phyloP scores from a whole-genome alignment of 2,888 invertebrate species.

The Xanthia togata region DNA sequence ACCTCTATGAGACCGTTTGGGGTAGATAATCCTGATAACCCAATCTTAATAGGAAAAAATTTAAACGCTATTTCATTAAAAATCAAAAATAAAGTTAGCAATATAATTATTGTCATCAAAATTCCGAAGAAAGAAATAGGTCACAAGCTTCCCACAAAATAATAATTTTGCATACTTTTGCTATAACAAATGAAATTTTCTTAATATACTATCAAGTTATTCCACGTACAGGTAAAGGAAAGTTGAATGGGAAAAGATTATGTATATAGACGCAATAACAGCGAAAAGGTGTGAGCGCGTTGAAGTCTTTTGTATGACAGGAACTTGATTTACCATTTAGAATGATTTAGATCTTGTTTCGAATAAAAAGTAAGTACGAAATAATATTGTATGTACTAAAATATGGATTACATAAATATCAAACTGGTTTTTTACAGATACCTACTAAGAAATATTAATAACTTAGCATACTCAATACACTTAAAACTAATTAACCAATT shows the following conservation, averaged over 20 bases:
- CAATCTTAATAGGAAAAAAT: background rate
- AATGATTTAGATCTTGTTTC: background rate
- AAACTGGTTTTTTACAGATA: slow-evolving; percentile 11
- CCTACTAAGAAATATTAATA: slow-evolving; percentile 11
- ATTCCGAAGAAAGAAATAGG: background rate
- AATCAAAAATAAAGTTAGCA: background rate
- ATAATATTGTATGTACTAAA: background rate
- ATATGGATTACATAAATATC: background rate
- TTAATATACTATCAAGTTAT: background rate
- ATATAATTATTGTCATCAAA: background rate
- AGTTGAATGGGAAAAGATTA: background rate
- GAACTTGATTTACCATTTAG: background rate
- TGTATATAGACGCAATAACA: background rate
- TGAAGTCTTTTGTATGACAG: slow-evolving; percentile 68
- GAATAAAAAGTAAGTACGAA: slow-evolving; percentile 2
- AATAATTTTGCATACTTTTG: background rate
- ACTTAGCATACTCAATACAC: background rate
- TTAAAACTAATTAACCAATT: background rate
- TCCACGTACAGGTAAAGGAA: background rate
- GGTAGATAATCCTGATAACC: too few species aligned
- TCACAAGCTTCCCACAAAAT: background rate
- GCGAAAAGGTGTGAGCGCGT: slow-evolving; percentile 58
- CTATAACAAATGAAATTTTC: slow-evolving; percentile 1
- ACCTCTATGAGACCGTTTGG: background rate
- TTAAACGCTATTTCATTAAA: background rate